phyloP scores from a whole-genome alignment of 1,140 invertebrate genomes.

The Melanaphis sacchari region DNA sequence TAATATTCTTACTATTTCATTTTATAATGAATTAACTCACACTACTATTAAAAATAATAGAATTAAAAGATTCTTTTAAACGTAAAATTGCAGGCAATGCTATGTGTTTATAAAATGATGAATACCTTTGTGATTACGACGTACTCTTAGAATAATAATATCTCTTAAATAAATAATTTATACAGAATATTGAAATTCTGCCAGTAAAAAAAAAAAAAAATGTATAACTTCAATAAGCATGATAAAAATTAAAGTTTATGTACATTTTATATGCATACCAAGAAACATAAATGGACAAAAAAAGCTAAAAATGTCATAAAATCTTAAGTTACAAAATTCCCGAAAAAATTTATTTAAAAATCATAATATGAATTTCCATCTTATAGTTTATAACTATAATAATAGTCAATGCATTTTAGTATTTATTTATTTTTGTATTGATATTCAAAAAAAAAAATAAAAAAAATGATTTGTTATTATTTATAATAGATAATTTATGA shows the following conservation, averaged over 20 bases:
- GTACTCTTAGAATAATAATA: neutral
- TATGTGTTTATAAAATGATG: neutral
- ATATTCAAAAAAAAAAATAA: neutral
- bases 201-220: neutral
- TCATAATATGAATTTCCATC: neutral
- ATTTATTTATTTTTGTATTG: neutral
- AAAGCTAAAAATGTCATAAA: slow-evolving; percentile 15
- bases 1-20: too few relatives aligned
- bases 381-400: neutral
- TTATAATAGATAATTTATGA: neutral
- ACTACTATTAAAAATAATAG: neutral
- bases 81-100: neutral
- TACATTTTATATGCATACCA: neutral
- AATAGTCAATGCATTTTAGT: neutral
- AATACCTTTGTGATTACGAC: neutral
- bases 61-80: neutral
- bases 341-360: neutral
- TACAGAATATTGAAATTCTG: neutral
- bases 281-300: neutral
- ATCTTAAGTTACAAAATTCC: neutral
- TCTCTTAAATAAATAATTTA: neutral
- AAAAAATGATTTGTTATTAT: neutral
- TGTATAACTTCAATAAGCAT: neutral
- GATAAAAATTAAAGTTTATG: neutral
- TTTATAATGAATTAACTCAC: too few relatives aligned